Conservation (phyloP, 1,140 invertebrate genomes). For the Bombus confusus region DNA sequence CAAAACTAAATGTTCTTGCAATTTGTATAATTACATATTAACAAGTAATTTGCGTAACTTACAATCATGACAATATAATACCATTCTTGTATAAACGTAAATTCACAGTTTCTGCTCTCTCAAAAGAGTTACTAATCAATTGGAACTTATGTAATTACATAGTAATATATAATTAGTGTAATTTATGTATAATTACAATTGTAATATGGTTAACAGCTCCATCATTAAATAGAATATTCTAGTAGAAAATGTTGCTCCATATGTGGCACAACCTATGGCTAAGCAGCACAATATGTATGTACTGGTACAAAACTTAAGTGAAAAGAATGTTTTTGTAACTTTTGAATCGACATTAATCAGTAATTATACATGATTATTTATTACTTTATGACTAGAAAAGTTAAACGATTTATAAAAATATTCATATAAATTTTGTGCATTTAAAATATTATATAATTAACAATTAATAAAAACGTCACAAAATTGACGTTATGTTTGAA, state of each 20-base stretch:
- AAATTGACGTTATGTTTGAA: not conserved
- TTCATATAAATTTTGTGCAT: slow-evolving; percentile 20
- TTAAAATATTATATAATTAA: slow-evolving; percentile 20
- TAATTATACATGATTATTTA: slow-evolving; percentile 26
- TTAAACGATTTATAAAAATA: slow-evolving; percentile 4
- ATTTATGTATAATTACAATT: slow-evolving; percentile 47
- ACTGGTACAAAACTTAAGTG: slow-evolving; percentile 51
- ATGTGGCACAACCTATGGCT: slow-evolving; percentile 66
- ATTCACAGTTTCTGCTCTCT: slow-evolving; percentile 36
- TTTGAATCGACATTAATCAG: not conserved
- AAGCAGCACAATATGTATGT: slow-evolving; percentile 65
- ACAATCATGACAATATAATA: slow-evolving; percentile 40
- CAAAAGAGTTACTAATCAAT: slow-evolving; percentile 30
- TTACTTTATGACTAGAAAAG: slow-evolving; percentile 62
- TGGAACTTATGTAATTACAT: slow-evolving; percentile 43
- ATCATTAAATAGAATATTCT: slow-evolving; percentile 61
- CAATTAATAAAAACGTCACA: slow-evolving; percentile 10
- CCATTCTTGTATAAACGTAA: slow-evolving; percentile 38
- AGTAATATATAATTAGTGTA: slow-evolving; percentile 42
- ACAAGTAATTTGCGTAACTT: slow-evolving; percentile 48
- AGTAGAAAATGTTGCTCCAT: slow-evolving; percentile 55
- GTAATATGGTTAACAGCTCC: slow-evolving; percentile 59
- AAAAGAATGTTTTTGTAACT: not conserved
- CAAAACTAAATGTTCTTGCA: slow-evolving; percentile 39
- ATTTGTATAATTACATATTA: slow-evolving; percentile 52